Evolutionary conservation across 2,797 vertebrate genomes (phyloP).

Genomic region (Calcarius lapponicus): DNA sequence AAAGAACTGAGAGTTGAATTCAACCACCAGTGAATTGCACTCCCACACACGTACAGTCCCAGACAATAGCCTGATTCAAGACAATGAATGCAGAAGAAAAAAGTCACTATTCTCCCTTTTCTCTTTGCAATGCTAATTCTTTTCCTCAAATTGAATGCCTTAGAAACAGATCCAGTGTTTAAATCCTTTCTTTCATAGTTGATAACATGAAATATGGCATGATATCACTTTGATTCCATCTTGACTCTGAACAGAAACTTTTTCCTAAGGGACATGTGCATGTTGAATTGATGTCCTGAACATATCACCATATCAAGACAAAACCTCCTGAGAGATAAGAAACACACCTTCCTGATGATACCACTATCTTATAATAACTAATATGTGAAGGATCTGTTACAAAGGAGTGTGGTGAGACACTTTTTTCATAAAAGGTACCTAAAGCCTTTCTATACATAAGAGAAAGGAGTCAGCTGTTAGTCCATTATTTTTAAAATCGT

Average conservation of each 20-base stretch:
- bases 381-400: neutral
- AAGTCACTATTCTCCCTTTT: constrained; percentile 77
- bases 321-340: neutral
- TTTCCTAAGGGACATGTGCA: neutral
- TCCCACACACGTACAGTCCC: constrained; percentile 74
- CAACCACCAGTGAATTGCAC: constrained; percentile 72
- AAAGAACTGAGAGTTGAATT: constrained; percentile 76
- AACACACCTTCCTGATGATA: neutral
- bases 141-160: constrained; percentile 46
- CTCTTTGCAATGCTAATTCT: constrained; percentile 86
- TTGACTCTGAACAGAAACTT: constrained; percentile 40
- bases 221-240: constrained; percentile 51
- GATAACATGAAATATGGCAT: constrained; percentile 22
- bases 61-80: constrained; percentile 77
- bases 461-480: neutral
- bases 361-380: neutral
- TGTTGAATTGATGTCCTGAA: neutral
- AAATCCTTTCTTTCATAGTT: constrained; percentile 20
- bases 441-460: neutral
- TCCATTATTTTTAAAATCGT: neutral
- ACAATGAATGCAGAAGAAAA: constrained; percentile 79
- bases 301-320: rapidly evolving
- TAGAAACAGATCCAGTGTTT: constrained; percentile 46
- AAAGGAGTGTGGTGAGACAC: neutral
- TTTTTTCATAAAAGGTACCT: neutral